Conservation (phyloP, 1,140 invertebrate species). For the Cylas formicarius region DNA sequence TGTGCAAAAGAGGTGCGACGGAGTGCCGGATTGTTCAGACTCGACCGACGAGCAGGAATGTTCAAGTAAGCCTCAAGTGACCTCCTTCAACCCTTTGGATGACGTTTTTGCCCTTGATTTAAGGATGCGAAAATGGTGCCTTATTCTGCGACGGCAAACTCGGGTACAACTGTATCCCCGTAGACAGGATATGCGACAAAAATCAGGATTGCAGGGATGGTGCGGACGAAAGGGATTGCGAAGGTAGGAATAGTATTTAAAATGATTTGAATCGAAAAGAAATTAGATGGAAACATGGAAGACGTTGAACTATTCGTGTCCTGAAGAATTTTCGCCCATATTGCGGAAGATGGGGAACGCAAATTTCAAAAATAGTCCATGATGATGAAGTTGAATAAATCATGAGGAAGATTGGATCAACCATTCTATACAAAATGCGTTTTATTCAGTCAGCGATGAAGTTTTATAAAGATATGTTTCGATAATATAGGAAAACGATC, state of each 20-base stretch:
- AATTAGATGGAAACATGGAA: too few species aligned
- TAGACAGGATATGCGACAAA: slow-evolving; percentile 54
- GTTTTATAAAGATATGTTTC: too few species aligned
- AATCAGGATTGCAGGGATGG: slow-evolving; percentile 58
- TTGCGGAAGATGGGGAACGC: too few species aligned
- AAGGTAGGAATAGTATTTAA: slow-evolving; percentile 21
- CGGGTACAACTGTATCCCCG: slow-evolving; percentile 53
- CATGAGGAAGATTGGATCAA: too few species aligned
- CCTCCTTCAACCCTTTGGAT: background rate
- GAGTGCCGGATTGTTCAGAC: slow-evolving; percentile 58
- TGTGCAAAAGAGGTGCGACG: slow-evolving; percentile 54
- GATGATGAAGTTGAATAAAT: too few species aligned
- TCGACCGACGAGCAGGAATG: slow-evolving; percentile 66
- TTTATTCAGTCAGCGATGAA: too few species aligned
- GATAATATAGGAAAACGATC: too few species aligned
- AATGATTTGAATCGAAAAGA: background rate
- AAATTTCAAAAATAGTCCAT: too few species aligned
- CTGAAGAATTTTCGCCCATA: too few species aligned
- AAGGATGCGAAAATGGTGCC: slow-evolving; percentile 48
- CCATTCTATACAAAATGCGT: too few species aligned
- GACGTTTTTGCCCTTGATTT: slow-evolving; percentile 10
- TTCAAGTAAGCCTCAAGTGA: slow-evolving; percentile 15
- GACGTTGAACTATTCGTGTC: too few species aligned
- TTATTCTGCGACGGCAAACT: slow-evolving; percentile 50
- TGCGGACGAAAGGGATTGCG: slow-evolving; percentile 63